A percentile compares a stretch with the other conserved stretches of the same genome.
Conservation (phyloP, 2,797 vertebrate species). For the Octomys mimax region DNA sequence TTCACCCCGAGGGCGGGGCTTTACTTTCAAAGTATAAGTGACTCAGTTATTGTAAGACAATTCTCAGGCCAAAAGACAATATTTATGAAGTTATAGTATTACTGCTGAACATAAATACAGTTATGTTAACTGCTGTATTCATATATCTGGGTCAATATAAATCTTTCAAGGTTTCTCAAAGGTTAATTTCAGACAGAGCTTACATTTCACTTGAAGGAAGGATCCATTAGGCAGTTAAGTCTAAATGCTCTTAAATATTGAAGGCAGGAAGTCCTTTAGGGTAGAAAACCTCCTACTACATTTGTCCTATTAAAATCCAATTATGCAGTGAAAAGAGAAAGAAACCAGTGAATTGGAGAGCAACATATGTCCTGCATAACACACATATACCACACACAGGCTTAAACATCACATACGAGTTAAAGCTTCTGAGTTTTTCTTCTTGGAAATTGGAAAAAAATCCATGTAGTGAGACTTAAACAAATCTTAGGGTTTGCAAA, state of each 20-base stretch:
- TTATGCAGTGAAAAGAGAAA: constrained; percentile 33
- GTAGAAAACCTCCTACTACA: constrained; percentile 15
- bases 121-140: constrained; percentile 45
- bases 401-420: constrained; percentile 13
- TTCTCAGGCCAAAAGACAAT: constrained; percentile 1
- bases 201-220: constrained; percentile 52
- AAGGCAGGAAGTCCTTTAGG: constrained; percentile 60
- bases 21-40: constrained; percentile 21
- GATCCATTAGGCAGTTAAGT: constrained; percentile 36
- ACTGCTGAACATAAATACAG: constrained; percentile 41
- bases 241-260: background rate
- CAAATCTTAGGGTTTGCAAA: constrained; percentile 13
- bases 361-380: constrained; percentile 7
- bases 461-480: background rate
- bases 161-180: constrained; percentile 45
- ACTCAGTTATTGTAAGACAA: constrained; percentile 21
- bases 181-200: constrained; percentile 48
- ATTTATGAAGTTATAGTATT: constrained; percentile 39
- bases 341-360: constrained; percentile 30
- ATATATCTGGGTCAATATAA: constrained; percentile 61
- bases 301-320: constrained; percentile 56
- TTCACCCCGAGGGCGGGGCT: background rate
- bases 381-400: background rate
- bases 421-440: constrained; percentile 13
- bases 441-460: constrained; percentile 52